A percentile compares a stretch with the other conserved stretches of the same genome.
Conservation (phyloP, 92 coral and sea anemone genomes). For the Zoanthus sansibaricus region DNA sequence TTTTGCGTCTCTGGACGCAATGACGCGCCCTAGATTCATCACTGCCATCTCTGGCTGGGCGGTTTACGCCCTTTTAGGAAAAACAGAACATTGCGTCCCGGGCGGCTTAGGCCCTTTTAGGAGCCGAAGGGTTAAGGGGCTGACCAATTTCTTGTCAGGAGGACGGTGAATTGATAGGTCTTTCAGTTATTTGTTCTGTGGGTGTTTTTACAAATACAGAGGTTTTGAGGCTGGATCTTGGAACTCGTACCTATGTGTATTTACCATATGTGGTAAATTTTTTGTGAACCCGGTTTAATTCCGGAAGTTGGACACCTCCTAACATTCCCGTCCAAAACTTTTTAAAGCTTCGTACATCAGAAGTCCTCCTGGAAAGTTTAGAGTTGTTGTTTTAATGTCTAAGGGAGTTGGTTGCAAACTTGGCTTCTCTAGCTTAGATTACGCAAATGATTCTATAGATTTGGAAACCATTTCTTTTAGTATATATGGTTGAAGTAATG, state of each 20-base stretch:
- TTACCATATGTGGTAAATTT: neutral
- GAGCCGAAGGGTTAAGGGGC: neutral
- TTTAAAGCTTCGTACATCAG: neutral
- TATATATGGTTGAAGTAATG: neutral
- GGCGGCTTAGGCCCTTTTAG: too few relatives aligned
- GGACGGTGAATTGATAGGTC: neutral
- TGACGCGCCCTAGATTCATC: conserved; percentile 4
- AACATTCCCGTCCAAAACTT: neutral
- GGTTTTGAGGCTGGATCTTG: neutral
- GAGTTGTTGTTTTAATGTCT: neutral
- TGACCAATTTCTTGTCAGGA: neutral
- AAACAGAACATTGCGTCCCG: too few relatives aligned
- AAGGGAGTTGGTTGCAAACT: neutral
- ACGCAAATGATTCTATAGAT: neutral
- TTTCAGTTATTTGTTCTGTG: neutral
- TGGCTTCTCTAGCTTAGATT: neutral
- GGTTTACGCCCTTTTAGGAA: too few relatives aligned
- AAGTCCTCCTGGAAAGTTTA: neutral
- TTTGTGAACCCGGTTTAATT: neutral
- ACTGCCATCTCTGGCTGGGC: too few relatives aligned
- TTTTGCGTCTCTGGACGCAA: conserved; percentile 21
- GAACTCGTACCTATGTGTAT: neutral
- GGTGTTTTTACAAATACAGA: neutral
- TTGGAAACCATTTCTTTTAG: neutral
- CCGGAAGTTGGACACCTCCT: neutral